These are phyloP conservation scores for Sprattus sprattus DNA, from an alignment of 2,113 vertebrate species.

Conservation along the genomic window DNA sequence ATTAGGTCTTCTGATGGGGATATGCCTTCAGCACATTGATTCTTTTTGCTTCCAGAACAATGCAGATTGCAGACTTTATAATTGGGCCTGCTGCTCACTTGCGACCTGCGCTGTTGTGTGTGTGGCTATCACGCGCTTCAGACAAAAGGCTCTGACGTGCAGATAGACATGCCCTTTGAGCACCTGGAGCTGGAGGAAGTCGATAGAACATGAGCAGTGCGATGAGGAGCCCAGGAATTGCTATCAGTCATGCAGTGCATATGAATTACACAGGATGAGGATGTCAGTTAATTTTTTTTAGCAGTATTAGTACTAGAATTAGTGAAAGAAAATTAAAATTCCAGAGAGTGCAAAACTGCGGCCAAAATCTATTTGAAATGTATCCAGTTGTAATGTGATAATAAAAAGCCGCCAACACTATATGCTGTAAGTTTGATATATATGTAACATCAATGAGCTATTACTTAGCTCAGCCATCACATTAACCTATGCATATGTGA, in stretches of 20 bases:
- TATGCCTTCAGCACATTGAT: conserved; percentile 81
- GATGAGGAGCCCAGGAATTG: conserved; percentile 15
- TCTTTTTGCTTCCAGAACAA: conserved; percentile 76
- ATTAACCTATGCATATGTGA: conserved; percentile 12
- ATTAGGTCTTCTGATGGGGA: conserved; percentile 81
- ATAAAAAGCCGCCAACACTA: background rate
- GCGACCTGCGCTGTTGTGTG: conserved; percentile 64
- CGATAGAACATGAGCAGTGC: conserved; percentile 32
- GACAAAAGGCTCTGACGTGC: conserved; percentile 47
- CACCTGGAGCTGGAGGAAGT: conserved; percentile 26
- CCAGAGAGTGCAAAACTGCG: background rate
- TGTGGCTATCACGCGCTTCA: conserved; percentile 60
- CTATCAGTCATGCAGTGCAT: conserved; percentile 30
- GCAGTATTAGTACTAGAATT: background rate
- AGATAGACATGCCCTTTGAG: conserved; percentile 55
- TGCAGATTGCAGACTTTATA: conserved; percentile 80
- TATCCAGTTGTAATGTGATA: background rate
- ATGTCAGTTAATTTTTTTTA: background rate
- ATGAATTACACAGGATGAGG: conserved; percentile 22
- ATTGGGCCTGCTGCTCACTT: conserved; percentile 73
- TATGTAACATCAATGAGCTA: background rate
- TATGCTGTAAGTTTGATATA: background rate
- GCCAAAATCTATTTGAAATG: background rate
- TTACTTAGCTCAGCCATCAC: background rate
- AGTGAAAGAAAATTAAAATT: background rate